Conservation (phyloP, 2,888 invertebrate species). For the Acanthosepion pharaonis region DNA sequence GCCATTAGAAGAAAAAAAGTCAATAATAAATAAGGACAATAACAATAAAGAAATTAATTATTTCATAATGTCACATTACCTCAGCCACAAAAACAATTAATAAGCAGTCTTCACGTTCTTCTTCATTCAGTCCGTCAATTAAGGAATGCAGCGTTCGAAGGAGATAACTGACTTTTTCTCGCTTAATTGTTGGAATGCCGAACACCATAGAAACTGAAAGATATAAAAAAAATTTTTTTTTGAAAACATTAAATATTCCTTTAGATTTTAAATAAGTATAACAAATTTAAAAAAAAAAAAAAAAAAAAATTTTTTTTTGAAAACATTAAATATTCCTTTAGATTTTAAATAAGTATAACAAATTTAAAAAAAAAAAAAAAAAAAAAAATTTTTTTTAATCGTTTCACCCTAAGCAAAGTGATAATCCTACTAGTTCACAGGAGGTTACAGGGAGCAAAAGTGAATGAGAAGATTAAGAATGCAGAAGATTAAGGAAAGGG, state of each 20-base stretch:
- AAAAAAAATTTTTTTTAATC: too few relatives aligned
- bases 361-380: too few relatives aligned
- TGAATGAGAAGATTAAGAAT: too few relatives aligned
- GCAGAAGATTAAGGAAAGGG: too few relatives aligned
- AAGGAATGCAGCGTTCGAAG: slow-evolving; percentile 89
- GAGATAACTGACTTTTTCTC: slow-evolving; percentile 90
- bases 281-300: neutral
- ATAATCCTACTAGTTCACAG: too few relatives aligned
- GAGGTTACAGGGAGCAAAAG: too few relatives aligned
- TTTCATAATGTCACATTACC: slow-evolving; percentile 51
- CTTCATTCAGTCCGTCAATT: slow-evolving; percentile 84
- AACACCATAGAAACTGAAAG: slow-evolving; percentile 84
- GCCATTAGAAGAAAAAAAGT: too few relatives aligned
- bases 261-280: too few relatives aligned
- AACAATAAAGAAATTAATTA: neutral
- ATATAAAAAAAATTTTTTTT: neutral
- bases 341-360: too few relatives aligned
- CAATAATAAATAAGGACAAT: neutral
- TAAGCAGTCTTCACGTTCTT: slow-evolving; percentile 84
- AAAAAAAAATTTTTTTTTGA: neutral
- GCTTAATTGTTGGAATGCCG: slow-evolving; percentile 89
- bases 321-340: neutral
- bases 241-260: neutral
- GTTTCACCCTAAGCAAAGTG: too few relatives aligned
- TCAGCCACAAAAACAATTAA: slow-evolving; percentile 92